Conservation (phyloP, 2,888 invertebrate species). For the Drosophila putrida region DNA sequence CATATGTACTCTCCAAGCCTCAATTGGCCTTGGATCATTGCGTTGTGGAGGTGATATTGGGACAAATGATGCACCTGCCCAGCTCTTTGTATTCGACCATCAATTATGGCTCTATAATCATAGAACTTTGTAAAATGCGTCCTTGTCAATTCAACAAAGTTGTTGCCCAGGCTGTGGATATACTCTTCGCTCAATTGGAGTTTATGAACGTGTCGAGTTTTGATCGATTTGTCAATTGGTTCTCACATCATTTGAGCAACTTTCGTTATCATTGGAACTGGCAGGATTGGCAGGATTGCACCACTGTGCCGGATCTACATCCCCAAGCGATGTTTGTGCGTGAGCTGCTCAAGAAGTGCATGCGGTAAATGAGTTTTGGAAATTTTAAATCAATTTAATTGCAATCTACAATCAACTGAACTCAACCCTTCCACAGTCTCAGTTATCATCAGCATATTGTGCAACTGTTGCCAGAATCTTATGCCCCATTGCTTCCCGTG, state of each 20-base stretch:
- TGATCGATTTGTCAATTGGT: conserved; percentile 98
- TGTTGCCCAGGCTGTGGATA: conserved; percentile 97
- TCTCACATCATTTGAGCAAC: conserved; percentile 98
- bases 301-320: conserved; percentile 92
- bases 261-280: conserved; percentile 99
- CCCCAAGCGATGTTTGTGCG: conserved; percentile 97
- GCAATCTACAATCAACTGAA: background rate
- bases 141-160: conserved; percentile 98
- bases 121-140: conserved; percentile 98
- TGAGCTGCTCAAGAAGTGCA: conserved; percentile 95
- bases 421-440: conserved; percentile 87
- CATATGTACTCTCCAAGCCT: conserved; percentile 93
- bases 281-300: conserved; percentile 96
- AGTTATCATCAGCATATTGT: conserved; percentile 97
- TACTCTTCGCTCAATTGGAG: conserved; percentile 96
- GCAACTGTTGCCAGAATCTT: conserved; percentile 95
- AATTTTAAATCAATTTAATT: no score
- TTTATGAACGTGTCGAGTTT: conserved; percentile 98
- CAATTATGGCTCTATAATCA: conserved; percentile 96
- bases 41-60: conserved; percentile 98
- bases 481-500: conserved; percentile 92
- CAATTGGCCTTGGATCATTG: conserved; percentile 98
- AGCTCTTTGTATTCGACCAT: conserved; percentile 94
- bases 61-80: conserved; percentile 96
- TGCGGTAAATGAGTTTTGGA: conserved; percentile 87